Evolutionary conservation across 2,797 vertebrate species (phyloP), one percentile per base, ranked within the genome.

Genomic region (Acrossocheilus wenchowensis): DNA sequence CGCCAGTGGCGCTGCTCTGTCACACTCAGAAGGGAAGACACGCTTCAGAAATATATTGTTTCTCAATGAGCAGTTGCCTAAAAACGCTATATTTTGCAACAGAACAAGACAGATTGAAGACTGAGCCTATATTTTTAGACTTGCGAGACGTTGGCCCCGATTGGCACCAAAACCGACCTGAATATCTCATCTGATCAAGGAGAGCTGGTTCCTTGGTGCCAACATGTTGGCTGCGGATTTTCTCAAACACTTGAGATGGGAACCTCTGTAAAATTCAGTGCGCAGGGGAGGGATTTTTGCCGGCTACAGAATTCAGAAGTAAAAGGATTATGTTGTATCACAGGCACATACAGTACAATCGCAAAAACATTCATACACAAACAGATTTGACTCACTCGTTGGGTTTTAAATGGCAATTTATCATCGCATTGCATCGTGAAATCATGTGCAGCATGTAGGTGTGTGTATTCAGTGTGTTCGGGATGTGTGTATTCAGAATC

Each of bases 381-480:
- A 43, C 41, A 52, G 45, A 81, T 93, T 94, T 93, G 92, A 93
- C 92, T 92, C 93, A 69, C 92, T 91, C 91, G 90, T 90, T 79
- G 89, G 90, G 92, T 94, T 93, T 92, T 93, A 94, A 94, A 92
- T 89, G 92, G 91, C 91, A 92, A 94, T 94, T 94, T 93, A 92
- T 62, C 36, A 78, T 60, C 14, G 19, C 15, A 30, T 66, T 43
- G 60, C n/a, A 11, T 48, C 26, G 4, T 48, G 39, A 21, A 73
- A 73, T 73, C 39, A 73, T 12, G 2, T 11, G 23, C n/a, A n/a
- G 21, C 34, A n/a, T 80, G 41, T 30, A 26, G 19, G n/a, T 30
- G 39, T 19, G 26, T 45, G 57, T 43, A 45, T 45, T 72, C 36
- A 0, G 74, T 77, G 48, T 78, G 17, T 57, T 54, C 41, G 5